These are phyloP conservation scores for Periphyllus acericola DNA, from an alignment of 2,888 invertebrate genomes.

Conservation along the genomic window DNA sequence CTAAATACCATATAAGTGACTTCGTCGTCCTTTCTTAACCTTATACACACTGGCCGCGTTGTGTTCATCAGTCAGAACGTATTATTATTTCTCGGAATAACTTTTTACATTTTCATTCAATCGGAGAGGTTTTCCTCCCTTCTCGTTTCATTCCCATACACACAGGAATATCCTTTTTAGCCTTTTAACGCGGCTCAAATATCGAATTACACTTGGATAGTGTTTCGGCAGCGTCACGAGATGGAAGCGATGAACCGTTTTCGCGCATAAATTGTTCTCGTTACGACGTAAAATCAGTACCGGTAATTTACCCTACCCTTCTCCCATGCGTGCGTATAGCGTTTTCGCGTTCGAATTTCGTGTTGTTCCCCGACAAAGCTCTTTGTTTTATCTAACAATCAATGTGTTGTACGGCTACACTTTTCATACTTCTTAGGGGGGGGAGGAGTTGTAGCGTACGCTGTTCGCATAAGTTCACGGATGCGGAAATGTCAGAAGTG, in stretches of 20 bases:
- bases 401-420: background rate
- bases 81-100: background rate
- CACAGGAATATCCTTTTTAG: too few species aligned
- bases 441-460: slow-evolving; percentile 1
- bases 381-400: slow-evolving; percentile 4
- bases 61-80: background rate
- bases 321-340: background rate
- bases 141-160: background rate
- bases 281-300: background rate
- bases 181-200: background rate
- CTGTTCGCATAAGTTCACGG: background rate
- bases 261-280: background rate
- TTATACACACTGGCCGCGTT: background rate
- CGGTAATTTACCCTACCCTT: background rate
- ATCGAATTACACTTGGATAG: background rate
- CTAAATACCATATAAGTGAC: slow-evolving; percentile 30
- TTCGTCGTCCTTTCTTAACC: background rate
- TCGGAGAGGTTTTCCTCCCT: background rate
- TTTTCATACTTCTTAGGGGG: background rate
- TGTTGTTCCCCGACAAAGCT: background rate
- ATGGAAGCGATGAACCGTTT: background rate
- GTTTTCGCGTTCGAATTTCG: background rate
- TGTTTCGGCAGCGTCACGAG: background rate
- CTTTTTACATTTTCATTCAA: slow-evolving; percentile 5
- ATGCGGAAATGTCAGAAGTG: slow-evolving; percentile 19